A percentile compares a stretch with the other conserved stretches of the same genome.
Conservation (phyloP, 2,797 vertebrate species). For the Hippopotamyrus pictus region DNA sequence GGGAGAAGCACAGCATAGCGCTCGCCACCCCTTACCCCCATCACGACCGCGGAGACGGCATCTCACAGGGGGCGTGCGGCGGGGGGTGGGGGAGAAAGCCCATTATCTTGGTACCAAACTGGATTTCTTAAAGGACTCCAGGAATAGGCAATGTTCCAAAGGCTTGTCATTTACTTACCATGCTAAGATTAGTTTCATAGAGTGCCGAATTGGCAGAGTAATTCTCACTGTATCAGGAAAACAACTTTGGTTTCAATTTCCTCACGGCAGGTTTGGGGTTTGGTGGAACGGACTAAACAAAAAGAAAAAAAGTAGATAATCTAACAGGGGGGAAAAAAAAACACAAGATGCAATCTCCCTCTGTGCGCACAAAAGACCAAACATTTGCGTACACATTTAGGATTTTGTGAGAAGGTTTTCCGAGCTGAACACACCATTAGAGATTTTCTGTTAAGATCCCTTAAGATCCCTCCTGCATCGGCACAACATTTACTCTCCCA, state of each 20-base stretch:
- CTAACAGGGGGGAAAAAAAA: too few species aligned
- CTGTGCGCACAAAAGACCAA: neutral
- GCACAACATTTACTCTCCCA: conserved; percentile 5
- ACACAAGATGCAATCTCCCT: neutral
- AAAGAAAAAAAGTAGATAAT: neutral
- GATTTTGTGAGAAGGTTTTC: neutral
- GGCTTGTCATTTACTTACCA: conserved; percentile 52
- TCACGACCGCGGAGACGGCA: conserved; percentile 39
- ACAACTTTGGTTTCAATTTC: conserved; percentile 10
- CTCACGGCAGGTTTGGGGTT: neutral
- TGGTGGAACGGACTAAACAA: neutral
- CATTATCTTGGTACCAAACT: conserved; percentile 54
- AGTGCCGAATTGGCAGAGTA: neutral
- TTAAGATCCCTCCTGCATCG: conserved; percentile 3
- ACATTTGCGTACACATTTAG: neutral
- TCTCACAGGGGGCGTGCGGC: conserved; percentile 28
- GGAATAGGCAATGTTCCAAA: conserved; percentile 42
- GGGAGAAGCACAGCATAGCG: conserved; percentile 18
- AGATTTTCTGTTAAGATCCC: neutral
- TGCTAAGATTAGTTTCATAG: conserved; percentile 31
- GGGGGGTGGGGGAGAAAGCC: conserved; percentile 36
- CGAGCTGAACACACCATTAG: neutral
- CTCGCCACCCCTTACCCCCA: conserved; percentile 35
- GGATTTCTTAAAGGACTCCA: conserved; percentile 46
- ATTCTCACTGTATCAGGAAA: conserved; percentile 13